Evolutionary conservation across 2,797 vertebrate species (phyloP), one percentile per base, ranked within the genome.

Genomic region (Margarornis squamiger): DNA sequence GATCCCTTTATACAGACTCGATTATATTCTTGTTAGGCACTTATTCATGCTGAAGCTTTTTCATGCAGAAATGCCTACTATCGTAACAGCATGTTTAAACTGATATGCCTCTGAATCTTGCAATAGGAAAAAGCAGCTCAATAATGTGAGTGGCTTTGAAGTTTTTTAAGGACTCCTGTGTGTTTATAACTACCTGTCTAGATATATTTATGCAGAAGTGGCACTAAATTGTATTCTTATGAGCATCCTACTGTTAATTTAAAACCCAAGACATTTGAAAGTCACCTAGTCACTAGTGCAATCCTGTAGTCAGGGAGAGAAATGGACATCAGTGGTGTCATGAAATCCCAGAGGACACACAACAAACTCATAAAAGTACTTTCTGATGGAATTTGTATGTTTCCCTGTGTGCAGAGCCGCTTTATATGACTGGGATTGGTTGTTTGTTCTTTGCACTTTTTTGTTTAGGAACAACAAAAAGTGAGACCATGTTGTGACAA

Each of bases 1-100:
- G 65, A 79, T 59, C 36, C 91, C 79, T 94, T 96, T 93, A 88
- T 91, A 73, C 6, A 22, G 63, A 49, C 66, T 88, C 59, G 32
- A 80, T 52, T 82, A 18, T 55, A 9, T 46, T 95, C 63, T 92
- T 89, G 48, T 34, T 67, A 86, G 21, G 21, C 72, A 32, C 49
- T 72, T 58, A 52, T 75, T 76, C 59, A 74, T 77, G 62, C 68
- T 68, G 72, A 61, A 61, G 55, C 46, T 93, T 95, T 97, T 52
- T 90, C 88, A 81, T 58, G 8, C 34, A 96, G 23, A 38, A 92
- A 58, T 30, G 18, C n/a, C 58, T 79, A 10, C 20, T 83, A 67
- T 30, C 36, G 48, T 36, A 95, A 38, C 23, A 91, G 34, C 88
- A 34, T 67, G 30, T 38, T 94, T 71, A 86, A 94, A 84, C n/a